Conservation (phyloP, 2,888 invertebrate genomes). For the Ichneumoninae sp. region DNA sequence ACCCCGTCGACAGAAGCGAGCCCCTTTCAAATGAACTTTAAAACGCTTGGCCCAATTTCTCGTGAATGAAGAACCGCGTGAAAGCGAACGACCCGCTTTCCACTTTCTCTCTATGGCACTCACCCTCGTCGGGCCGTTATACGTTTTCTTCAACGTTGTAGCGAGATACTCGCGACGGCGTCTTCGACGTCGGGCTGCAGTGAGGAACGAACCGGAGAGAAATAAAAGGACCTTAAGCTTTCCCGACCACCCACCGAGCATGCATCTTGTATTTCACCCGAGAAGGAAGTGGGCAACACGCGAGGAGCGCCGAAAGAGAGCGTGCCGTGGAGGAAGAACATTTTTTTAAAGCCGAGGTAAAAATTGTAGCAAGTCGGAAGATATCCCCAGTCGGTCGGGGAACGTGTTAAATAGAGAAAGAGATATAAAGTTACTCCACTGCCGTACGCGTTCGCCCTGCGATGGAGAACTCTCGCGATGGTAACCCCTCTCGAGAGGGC, state of each 20-base stretch:
- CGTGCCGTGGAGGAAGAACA: constrained; percentile 8
- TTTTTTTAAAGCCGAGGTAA: constrained; percentile 8
- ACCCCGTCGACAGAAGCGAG: constrained; percentile 34
- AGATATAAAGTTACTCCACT: constrained; percentile 32
- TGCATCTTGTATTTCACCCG: constrained; percentile 34
- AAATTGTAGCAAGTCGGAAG: background rate
- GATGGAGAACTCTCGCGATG: background rate
- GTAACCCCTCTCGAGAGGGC: constrained; percentile 11
- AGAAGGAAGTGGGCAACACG: constrained; percentile 1
- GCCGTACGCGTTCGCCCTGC: constrained; percentile 13
- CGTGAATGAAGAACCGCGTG: constrained; percentile 75
- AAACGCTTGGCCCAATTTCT: constrained; percentile 78
- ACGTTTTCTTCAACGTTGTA: constrained; percentile 21
- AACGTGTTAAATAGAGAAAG: constrained; percentile 36
- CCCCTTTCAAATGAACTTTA: constrained; percentile 76
- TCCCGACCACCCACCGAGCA: constrained; percentile 11
- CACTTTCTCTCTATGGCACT: constrained; percentile 53
- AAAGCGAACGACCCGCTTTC: constrained; percentile 74
- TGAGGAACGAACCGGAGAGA: constrained; percentile 8
- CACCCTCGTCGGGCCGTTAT: background rate
- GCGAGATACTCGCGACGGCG: background rate
- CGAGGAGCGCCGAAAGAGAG: constrained; percentile 10
- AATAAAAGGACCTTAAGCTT: constrained; percentile 17
- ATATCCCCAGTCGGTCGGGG: background rate
- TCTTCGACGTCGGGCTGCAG: constrained; percentile 6